Evolutionary conservation across 2,888 invertebrate genomes (phyloP).

Genomic region (Diarsia dahlii): DNA sequence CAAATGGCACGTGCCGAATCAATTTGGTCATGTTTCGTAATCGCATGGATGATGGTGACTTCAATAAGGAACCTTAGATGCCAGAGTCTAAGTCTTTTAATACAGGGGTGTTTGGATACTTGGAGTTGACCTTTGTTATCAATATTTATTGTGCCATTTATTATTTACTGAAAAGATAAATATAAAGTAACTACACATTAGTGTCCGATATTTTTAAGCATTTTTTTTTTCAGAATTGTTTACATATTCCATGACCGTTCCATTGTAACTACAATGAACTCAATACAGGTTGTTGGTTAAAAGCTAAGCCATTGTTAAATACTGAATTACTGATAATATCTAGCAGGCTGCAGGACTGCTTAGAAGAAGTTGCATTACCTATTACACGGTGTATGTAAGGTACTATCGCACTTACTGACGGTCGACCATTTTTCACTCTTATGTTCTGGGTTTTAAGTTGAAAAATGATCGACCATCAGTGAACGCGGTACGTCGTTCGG

Average conservation of each 20-base stretch:
- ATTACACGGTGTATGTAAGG: not conserved
- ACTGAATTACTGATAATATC: too few relatives aligned
- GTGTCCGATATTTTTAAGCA: not conserved
- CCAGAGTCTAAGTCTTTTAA: not conserved
- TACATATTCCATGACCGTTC: not conserved
- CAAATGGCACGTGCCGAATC: constrained; percentile 52
- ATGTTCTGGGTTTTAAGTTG: too few relatives aligned
- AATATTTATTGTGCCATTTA: not conserved
- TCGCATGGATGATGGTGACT: constrained; percentile 23
- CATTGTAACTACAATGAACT: not conserved
- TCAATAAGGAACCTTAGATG: constrained; percentile 14
- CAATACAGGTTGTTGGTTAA: not conserved
- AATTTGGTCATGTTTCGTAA: constrained; percentile 45
- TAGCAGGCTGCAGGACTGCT: not conserved
- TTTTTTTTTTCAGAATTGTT: not conserved
- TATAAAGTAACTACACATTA: too few relatives aligned
- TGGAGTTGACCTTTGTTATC: not conserved
- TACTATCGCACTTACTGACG: too few relatives aligned
- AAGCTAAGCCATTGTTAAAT: not conserved
- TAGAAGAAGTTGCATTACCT: not conserved
- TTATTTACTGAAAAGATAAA: not conserved
- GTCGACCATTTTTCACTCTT: too few relatives aligned
- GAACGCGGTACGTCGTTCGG: too few relatives aligned
- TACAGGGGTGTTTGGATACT: not conserved
- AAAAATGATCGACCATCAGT: too few relatives aligned